These are phyloP conservation scores for Drosophila falleni DNA, from an alignment of 2,888 invertebrate species.

Conservation along the genomic window DNA sequence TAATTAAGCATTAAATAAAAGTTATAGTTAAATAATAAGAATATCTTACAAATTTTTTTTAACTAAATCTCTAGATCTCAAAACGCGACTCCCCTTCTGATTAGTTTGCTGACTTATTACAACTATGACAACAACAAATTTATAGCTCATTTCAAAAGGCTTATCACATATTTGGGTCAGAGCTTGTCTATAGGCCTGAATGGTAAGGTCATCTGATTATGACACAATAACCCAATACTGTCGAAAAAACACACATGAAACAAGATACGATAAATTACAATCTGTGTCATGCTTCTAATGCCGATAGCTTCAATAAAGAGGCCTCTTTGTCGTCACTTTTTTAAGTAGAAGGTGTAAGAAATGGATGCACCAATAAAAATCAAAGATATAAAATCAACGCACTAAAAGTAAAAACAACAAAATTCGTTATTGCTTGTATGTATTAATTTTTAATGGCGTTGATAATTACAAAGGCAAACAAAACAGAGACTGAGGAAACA, in stretches of 20 bases:
- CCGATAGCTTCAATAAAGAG: constrained; percentile 27
- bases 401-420: constrained; percentile 29
- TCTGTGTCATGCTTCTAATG: constrained; percentile 47
- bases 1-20: neutral
- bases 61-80: neutral
- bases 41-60: too few species aligned
- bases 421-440: constrained; percentile 52
- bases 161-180: constrained; percentile 48
- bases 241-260: constrained; percentile 8
- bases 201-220: constrained; percentile 45
- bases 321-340: constrained; percentile 45
- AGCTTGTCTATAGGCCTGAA: constrained; percentile 10
- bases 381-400: constrained; percentile 45
- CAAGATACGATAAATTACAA: constrained; percentile 54
- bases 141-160: constrained; percentile 24
- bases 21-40: neutral
- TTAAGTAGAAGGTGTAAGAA: constrained; percentile 39
- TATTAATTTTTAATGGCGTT: constrained; percentile 61
- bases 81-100: neutral
- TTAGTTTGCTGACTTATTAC: constrained; percentile 14
- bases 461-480: constrained; percentile 63
- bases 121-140: constrained; percentile 11
- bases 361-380: constrained; percentile 63
- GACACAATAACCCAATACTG: constrained; percentile 20
- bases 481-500: constrained; percentile 27